A percentile compares a stretch with the other conserved stretches of the same genome.
phyloP scores from a whole-genome alignment of 1,140 invertebrate genomes.

The Cylas formicarius region DNA sequence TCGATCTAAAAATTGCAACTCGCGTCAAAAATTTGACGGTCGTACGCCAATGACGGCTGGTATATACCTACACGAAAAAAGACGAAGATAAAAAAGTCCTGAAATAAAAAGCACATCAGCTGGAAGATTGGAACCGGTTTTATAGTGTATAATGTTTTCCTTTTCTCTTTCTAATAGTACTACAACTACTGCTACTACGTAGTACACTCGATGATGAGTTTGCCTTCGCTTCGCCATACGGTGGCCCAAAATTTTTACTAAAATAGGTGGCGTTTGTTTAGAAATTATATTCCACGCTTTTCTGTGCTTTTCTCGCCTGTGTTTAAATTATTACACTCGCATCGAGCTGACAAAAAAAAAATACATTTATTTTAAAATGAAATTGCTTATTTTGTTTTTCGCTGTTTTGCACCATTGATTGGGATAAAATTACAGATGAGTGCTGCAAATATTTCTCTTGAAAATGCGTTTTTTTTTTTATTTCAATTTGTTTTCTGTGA shows the following conservation, averaged over 20 bases:
- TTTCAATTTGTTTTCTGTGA: too few species aligned
- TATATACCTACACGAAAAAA: constrained; percentile 34
- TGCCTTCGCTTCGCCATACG: constrained; percentile 12
- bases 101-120: constrained; percentile 42
- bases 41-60: too few species aligned
- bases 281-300: constrained; percentile 2
- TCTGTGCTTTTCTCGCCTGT: background rate
- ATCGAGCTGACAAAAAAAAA: background rate
- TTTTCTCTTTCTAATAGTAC: constrained; percentile 37
- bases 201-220: constrained; percentile 26
- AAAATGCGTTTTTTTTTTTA: too few species aligned
- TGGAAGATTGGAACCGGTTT: constrained; percentile 40
- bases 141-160: constrained; percentile 29
- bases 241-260: constrained; percentile 5
- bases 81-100: constrained; percentile 28
- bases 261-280: too few species aligned
- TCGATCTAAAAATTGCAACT: too few species aligned
- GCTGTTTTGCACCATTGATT: too few species aligned
- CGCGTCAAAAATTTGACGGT: too few species aligned
- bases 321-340: background rate
- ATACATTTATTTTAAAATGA: too few species aligned
- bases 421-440: too few species aligned
- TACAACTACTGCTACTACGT: constrained; percentile 39
- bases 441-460: too few species aligned
- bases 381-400: too few species aligned